Base-by-base conservation (phyloP, 1,140 invertebrate genomes). In the Saxidomus purpurata region DNA sequence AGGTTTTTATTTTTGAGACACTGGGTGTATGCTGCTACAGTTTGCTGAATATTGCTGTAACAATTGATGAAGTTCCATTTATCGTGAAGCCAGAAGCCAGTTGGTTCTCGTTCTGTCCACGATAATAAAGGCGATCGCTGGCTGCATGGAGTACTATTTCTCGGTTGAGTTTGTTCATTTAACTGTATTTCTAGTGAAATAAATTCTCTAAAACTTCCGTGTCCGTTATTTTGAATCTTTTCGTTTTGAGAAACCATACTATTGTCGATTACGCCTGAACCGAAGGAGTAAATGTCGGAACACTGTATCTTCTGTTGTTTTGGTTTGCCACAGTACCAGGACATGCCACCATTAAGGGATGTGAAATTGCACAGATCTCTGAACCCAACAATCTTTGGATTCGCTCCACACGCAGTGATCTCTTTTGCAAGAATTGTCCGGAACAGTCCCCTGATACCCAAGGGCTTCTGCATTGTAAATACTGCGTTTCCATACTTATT, bases 281-380 rank as follows among this genome's bases (percentile, higher is more conserved):
- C 31, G 47, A 88, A 88, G 0, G 77, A 80, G 19, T 28, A 3
- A 4, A 88, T 88, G 36, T 88, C 38, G 1, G 55, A 34, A 71
- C 87, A 89, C 6, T 1, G 4, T 13, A 89, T 13, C 40, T 55
- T 47, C 0, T 34, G 25, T 15, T 74, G 15, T 28, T 77, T 76
- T 47, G 87, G 87, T 43, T 76, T 49, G 28, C 79, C 79, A 59
- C 87, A 89, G 49, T 52, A 89, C 79, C 80, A 89, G 28, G 67
- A 40, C 87, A 89, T 83, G 6, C 71, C 71, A 25, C 67, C 87
- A 25, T 89, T 89, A 22, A 76, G 31, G 17, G 31, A 13, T 0
- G 87, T 89, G 28, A 82, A 89, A 25, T 89, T 89, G 52, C 87
- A 89, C 19, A 89, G 13, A n/a, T 43, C 25, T 22, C 4, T 31